Evolutionary conservation across 2,888 invertebrate genomes (phyloP).

Genomic region (Dioctria linearis): DNA sequence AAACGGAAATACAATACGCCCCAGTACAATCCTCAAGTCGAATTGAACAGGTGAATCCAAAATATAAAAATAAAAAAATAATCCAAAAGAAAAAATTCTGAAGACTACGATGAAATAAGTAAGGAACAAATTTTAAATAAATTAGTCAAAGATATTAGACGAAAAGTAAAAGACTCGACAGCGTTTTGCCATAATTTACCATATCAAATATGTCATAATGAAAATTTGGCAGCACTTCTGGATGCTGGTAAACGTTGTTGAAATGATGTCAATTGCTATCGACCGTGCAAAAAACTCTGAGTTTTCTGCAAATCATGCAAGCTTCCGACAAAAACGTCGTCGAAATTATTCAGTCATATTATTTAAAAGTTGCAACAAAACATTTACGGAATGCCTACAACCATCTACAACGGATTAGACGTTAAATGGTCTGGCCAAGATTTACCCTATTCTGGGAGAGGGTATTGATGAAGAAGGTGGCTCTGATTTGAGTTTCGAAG

Average conservation of each 20-base stretch:
- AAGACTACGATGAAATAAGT: constrained; percentile 64
- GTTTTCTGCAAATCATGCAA: constrained; percentile 72
- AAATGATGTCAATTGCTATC: constrained; percentile 85
- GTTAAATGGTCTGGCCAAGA: constrained; percentile 87
- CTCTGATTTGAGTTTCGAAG: constrained; percentile 68
- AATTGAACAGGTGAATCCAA: constrained; percentile 60
- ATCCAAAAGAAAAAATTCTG: constrained; percentile 63
- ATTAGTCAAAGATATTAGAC: constrained; percentile 86
- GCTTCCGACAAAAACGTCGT: constrained; percentile 68
- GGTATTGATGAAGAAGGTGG: constrained; percentile 73
- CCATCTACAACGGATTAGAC: constrained; percentile 92
- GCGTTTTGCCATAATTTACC: constrained; percentile 92
- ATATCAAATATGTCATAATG: constrained; percentile 84
- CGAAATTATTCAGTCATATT: constrained; percentile 82
- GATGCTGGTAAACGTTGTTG: constrained; percentile 82
- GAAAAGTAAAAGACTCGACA: constrained; percentile 81
- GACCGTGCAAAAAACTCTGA: constrained; percentile 84
- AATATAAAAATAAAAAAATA: constrained; percentile 65
- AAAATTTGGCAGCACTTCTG: constrained; percentile 77
- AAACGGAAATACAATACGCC: no score
- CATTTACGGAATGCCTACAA: constrained; percentile 89
- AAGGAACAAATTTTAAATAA: constrained; percentile 79
- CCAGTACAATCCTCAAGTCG: no score
- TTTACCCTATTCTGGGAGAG: no score
- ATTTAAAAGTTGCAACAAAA: constrained; percentile 83